phyloP scores from a whole-genome alignment of 2,888 invertebrate genomes.

The Melinaea marsaeus region DNA sequence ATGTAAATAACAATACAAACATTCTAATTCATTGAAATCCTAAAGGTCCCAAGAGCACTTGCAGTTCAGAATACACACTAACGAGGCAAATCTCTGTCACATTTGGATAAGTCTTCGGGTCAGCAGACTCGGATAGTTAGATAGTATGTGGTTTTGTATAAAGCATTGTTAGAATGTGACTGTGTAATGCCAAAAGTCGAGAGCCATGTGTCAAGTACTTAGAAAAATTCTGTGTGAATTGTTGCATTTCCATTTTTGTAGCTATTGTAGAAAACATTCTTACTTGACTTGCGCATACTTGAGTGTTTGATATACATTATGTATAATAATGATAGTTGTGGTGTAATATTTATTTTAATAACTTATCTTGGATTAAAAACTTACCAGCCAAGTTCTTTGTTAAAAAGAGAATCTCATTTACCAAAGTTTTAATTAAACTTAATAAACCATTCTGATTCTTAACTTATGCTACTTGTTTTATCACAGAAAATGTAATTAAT shows the following conservation, averaged over 20 bases:
- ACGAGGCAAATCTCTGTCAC: slow-evolving; percentile 51
- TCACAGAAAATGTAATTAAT: slow-evolving; percentile 7
- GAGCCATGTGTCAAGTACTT: slow-evolving; percentile 28
- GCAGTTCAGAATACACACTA: slow-evolving; percentile 49
- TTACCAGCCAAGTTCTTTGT: neutral
- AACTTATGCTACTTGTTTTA: slow-evolving; percentile 8
- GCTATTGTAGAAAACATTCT: slow-evolving; percentile 15
- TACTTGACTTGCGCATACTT: slow-evolving; percentile 3
- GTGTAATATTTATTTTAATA: neutral
- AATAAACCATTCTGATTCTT: slow-evolving; percentile 6
- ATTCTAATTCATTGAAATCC: slow-evolving; percentile 21
- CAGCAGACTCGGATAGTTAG: slow-evolving; percentile 38
- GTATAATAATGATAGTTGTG: neutral
- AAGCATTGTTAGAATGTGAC: slow-evolving; percentile 34
- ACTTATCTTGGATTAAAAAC: neutral
- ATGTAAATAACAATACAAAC: slow-evolving; percentile 7
- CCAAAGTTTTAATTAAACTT: slow-evolving; percentile 6
- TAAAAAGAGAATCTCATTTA: neutral
- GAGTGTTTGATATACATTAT: neutral
- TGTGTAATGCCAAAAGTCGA: slow-evolving; percentile 30
- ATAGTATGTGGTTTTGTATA: slow-evolving; percentile 31
- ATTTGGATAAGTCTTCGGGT: slow-evolving; percentile 48
- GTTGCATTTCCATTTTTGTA: slow-evolving; percentile 10
- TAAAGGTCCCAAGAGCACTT: slow-evolving; percentile 39
- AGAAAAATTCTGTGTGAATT: slow-evolving; percentile 16